Evolutionary conservation across 1,140 invertebrate genomes (phyloP).

Genomic region (Dolichoris vasculosae): DNA sequence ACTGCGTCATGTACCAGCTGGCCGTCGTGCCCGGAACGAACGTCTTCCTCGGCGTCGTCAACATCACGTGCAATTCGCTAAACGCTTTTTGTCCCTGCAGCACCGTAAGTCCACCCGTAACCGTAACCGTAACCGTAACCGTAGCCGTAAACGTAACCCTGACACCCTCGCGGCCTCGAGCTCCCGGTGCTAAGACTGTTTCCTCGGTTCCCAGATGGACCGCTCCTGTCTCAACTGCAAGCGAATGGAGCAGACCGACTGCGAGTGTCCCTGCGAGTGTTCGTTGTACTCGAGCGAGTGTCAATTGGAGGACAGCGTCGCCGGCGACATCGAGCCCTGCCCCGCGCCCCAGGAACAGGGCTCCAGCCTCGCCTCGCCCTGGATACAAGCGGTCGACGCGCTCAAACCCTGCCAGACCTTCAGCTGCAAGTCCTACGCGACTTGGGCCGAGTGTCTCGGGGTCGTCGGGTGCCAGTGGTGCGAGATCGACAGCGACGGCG

Average conservation of each 20-base stretch:
- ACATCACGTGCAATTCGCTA: conserved; percentile 84
- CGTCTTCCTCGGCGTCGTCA: conserved; percentile 90
- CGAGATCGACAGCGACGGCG: conserved; percentile 84
- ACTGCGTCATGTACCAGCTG: conserved; percentile 92
- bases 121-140: no score
- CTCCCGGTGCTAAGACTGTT: not conserved
- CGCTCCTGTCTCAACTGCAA: conserved; percentile 93
- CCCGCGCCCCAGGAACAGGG: conserved; percentile 68
- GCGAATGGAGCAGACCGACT: conserved; percentile 94
- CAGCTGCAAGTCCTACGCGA: conserved; percentile 85
- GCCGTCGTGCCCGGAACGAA: conserved; percentile 88
- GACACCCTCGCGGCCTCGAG: no score
- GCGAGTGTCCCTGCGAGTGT: conserved; percentile 97
- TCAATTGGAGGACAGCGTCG: conserved; percentile 46
- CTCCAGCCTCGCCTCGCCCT: conserved; percentile 61
- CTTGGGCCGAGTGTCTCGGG: conserved; percentile 86
- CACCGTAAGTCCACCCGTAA: conserved; percentile 82
- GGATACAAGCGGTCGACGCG: conserved; percentile 63
- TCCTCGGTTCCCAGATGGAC: conserved; percentile 77
- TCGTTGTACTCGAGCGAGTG: conserved; percentile 80
- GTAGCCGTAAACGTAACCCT: no score
- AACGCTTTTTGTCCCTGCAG: conserved; percentile 94
- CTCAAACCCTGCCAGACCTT: conserved; percentile 82
- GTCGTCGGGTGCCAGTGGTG: conserved; percentile 95
- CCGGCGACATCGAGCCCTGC: conserved; percentile 62